Evolutionary conservation across 2,797 vertebrate genomes (phyloP).

Genomic region (Melopsittacus undulatus): DNA sequence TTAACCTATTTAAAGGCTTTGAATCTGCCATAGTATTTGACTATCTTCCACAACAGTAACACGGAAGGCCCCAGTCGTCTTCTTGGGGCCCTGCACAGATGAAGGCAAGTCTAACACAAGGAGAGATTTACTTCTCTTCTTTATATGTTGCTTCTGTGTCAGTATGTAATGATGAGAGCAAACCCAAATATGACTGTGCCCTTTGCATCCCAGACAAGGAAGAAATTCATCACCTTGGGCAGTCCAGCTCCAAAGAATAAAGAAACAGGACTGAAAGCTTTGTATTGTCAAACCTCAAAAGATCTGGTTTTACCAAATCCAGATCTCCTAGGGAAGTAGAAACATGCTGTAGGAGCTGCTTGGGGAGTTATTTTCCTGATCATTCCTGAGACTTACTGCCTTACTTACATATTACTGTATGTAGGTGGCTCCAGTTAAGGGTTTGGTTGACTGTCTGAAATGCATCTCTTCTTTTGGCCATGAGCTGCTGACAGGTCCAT

Average conservation of each 20-base stretch:
- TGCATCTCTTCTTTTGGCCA: neutral
- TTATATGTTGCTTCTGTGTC: neutral
- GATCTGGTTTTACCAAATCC: neutral
- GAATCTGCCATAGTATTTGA: neutral
- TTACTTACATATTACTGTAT: neutral
- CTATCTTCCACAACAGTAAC: neutral
- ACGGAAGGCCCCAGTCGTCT: neutral
- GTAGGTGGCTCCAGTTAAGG: neutral
- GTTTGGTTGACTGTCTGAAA: neutral
- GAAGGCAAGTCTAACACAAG: neutral
- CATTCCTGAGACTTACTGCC: neutral
- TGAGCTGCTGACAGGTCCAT: neutral
- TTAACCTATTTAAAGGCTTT: slow-evolving; percentile 32
- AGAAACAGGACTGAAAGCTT: neutral
- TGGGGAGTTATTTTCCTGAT: neutral
- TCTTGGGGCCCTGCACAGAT: neutral
- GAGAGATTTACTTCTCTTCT: neutral
- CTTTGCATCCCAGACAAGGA: neutral
- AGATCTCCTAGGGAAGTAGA: neutral
- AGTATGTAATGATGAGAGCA: neutral
- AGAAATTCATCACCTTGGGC: neutral
- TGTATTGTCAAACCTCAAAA: neutral
- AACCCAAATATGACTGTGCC: neutral
- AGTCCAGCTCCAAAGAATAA: neutral
- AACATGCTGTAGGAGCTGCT: neutral